phyloP scores from a whole-genome alignment of 2,888 invertebrate species.

The Byasa hedistus region DNA sequence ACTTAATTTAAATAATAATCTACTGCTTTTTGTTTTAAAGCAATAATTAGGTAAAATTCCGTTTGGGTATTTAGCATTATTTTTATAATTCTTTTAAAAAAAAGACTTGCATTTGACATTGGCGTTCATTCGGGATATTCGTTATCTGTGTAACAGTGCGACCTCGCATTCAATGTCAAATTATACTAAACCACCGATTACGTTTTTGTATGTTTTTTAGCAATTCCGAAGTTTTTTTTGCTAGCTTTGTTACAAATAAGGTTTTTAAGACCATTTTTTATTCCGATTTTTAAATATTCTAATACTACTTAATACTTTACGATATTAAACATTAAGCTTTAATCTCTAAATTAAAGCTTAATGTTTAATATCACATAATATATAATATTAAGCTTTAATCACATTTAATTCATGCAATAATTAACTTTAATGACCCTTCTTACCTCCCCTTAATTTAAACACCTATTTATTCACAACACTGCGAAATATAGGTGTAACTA shows the following conservation, averaged over 20 bases:
- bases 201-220: constrained; percentile 1
- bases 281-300: background rate
- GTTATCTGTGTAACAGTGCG: constrained; percentile 38
- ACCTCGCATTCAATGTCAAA: constrained; percentile 46
- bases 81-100: constrained; percentile 7
- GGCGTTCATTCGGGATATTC: constrained; percentile 36
- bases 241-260: background rate
- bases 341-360: too few relatives aligned
- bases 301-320: too few relatives aligned
- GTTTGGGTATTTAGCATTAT: background rate
- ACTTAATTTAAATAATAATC: background rate
- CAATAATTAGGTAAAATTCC: background rate
- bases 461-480: too few relatives aligned
- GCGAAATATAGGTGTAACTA: too few relatives aligned
- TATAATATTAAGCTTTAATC: too few relatives aligned
- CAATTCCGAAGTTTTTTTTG: background rate
- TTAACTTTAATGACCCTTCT: too few relatives aligned
- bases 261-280: background rate
- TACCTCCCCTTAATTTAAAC: too few relatives aligned
- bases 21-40: background rate
- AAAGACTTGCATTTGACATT: constrained; percentile 37
- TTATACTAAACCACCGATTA: constrained; percentile 28
- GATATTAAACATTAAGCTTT: too few relatives aligned
- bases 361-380: too few relatives aligned
- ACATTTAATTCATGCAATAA: too few relatives aligned